A percentile compares a stretch with the other conserved stretches of the same genome.
Conservation (phyloP, 2,113 vertebrate genomes). For the Myiozetetes cayanensis region DNA sequence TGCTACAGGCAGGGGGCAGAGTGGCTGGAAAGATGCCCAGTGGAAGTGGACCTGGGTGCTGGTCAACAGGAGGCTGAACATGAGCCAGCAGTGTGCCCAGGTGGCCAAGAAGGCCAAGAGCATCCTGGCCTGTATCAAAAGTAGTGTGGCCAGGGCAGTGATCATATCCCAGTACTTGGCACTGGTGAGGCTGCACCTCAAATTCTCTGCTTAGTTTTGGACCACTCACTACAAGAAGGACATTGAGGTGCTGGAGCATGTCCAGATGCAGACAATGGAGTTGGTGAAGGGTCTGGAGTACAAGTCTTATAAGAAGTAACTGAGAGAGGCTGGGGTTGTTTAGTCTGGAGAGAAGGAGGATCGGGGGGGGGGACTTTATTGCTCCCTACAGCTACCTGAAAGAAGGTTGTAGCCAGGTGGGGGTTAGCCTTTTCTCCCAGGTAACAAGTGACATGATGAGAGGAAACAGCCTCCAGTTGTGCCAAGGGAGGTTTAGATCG, state of each 20-base stretch:
- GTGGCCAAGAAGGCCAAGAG: not conserved
- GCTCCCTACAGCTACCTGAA: not conserved
- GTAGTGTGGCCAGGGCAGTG: not conserved
- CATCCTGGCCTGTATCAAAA: not conserved
- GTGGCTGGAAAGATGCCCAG: not conserved
- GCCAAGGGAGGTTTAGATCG: not conserved
- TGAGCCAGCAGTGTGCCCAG: not conserved
- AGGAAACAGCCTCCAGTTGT: not conserved
- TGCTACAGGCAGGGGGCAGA: not conserved
- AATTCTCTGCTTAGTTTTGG: not conserved
- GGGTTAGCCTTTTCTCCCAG: not conserved
- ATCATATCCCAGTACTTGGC: not conserved
- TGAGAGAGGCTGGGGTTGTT: not conserved
- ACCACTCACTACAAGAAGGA: not conserved
- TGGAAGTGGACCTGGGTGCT: not conserved
- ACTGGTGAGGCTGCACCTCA: not conserved
- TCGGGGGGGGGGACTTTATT: not conserved
- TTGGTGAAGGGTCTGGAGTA: not conserved
- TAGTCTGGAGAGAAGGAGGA: not conserved
- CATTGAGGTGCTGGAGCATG: accelerated
- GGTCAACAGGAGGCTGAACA: not conserved
- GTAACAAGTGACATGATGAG: not conserved
- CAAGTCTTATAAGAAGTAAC: accelerated
- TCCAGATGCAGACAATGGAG: not conserved
- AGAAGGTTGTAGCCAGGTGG: not conserved